Percentiles rank a stretch among this genome's conserved stretches.
Evolutionary conservation across 2,797 vertebrate species (phyloP).

Genomic region (Prunella strophiata): DNA sequence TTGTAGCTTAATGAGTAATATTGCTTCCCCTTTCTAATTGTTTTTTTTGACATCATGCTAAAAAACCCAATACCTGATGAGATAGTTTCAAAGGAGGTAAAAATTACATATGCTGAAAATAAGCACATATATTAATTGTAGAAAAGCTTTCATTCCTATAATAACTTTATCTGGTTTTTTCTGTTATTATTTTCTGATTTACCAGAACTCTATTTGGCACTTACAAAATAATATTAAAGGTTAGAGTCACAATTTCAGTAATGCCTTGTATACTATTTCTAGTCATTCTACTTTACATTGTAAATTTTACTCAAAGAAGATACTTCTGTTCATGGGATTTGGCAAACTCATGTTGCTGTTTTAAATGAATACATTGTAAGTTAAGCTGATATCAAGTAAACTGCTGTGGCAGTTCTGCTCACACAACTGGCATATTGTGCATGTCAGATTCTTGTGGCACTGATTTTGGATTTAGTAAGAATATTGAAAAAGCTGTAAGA

Average conservation of each 20-base stretch:
- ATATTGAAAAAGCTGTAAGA: neutral
- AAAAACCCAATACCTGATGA: neutral
- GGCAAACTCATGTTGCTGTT: neutral
- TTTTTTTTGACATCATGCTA: neutral
- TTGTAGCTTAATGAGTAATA: neutral
- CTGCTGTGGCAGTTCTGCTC: neutral
- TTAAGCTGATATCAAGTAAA: neutral
- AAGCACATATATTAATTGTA: neutral
- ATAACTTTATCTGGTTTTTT: neutral
- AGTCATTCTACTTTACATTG: neutral
- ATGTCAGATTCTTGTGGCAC: neutral
- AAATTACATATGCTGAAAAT: neutral
- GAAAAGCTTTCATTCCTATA: neutral
- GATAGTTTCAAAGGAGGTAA: neutral
- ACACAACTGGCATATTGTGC: neutral
- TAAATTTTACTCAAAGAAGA: neutral
- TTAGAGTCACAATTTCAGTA: neutral
- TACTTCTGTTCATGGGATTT: neutral
- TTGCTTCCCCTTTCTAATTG: neutral
- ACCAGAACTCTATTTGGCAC: neutral
- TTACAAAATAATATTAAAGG: neutral
- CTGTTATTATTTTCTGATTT: neutral
- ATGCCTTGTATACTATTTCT: neutral
- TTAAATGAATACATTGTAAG: neutral
- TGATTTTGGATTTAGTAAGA: neutral